Evolutionary conservation across 2,797 vertebrate genomes (phyloP).

Genomic region (Poecilia velifera): DNA sequence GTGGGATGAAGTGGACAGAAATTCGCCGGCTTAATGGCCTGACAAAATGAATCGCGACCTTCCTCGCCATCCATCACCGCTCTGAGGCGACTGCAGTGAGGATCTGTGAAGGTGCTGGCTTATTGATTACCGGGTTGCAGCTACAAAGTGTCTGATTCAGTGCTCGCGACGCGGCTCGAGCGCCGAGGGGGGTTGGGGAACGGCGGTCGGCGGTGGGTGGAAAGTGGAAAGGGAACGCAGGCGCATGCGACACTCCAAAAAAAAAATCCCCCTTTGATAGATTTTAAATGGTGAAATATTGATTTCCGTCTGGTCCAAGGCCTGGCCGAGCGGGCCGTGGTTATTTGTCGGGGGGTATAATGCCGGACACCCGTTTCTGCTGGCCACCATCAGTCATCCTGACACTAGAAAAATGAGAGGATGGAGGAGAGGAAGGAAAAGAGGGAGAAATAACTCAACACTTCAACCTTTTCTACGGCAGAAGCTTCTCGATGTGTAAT

Average conservation of each 20-base stretch:
- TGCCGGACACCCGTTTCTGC: constrained; percentile 64
- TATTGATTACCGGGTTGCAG: constrained; percentile 79
- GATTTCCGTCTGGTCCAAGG: constrained; percentile 87
- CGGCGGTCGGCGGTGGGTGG: constrained; percentile 25
- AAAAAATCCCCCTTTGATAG: constrained; percentile 84
- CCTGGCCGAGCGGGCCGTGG: constrained; percentile 58
- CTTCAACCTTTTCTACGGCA: constrained; percentile 30
- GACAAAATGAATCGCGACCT: constrained; percentile 79
- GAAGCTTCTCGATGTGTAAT: constrained; percentile 13
- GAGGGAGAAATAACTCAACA: constrained; percentile 61
- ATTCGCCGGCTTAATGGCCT: constrained; percentile 76
- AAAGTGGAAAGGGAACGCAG: constrained; percentile 35
- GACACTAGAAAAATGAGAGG: constrained; percentile 68
- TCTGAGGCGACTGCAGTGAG: constrained; percentile 71
- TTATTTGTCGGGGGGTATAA: constrained; percentile 72
- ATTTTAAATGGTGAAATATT: constrained; percentile 98
- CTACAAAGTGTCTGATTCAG: constrained; percentile 79
- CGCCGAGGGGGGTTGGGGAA: constrained; percentile 10
- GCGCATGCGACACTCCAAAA: constrained; percentile 40
- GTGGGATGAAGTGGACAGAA: constrained; percentile 78
- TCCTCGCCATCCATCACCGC: constrained; percentile 78
- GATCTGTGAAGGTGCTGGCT: constrained; percentile 78
- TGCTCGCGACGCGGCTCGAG: constrained; percentile 53
- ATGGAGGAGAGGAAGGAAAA: constrained; percentile 38
- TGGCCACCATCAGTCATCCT: constrained; percentile 89